Evolutionary conservation across 2,113 vertebrate species (phyloP).

Genomic region (Mellivora capensis): DNA sequence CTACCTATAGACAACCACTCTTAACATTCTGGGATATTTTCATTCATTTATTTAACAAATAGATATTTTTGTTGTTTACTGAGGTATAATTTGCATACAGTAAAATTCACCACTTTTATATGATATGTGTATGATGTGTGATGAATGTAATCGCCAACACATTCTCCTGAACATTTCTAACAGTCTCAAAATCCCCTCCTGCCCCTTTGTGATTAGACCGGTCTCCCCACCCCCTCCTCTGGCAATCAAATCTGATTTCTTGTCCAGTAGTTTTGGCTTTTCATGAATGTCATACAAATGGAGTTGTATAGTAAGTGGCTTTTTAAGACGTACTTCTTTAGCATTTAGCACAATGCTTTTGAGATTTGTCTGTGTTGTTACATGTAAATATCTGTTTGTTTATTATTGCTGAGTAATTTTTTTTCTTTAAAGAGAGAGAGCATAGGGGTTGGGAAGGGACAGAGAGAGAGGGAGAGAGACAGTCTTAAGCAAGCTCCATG

Average conservation of each 20-base stretch:
- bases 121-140: neutral
- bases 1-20: neutral
- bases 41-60: slow-evolving; percentile 15
- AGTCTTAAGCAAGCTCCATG: neutral
- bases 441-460: neutral
- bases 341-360: neutral
- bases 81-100: neutral
- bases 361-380: neutral
- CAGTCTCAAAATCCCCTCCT: neutral
- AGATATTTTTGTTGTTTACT: neutral
- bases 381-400: neutral
- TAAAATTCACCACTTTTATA: neutral
- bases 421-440: neutral
- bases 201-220: neutral
- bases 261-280: neutral
- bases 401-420: neutral
- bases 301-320: neutral
- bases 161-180: neutral
- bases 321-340: neutral
- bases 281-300: neutral
- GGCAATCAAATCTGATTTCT: neutral
- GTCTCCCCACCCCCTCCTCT: neutral
- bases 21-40: neutral
- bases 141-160: neutral
- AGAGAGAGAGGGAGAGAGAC: neutral